Evolutionary conservation across 2,113 vertebrate genomes (phyloP).

Genomic region (Tonatia bakeri): DNA sequence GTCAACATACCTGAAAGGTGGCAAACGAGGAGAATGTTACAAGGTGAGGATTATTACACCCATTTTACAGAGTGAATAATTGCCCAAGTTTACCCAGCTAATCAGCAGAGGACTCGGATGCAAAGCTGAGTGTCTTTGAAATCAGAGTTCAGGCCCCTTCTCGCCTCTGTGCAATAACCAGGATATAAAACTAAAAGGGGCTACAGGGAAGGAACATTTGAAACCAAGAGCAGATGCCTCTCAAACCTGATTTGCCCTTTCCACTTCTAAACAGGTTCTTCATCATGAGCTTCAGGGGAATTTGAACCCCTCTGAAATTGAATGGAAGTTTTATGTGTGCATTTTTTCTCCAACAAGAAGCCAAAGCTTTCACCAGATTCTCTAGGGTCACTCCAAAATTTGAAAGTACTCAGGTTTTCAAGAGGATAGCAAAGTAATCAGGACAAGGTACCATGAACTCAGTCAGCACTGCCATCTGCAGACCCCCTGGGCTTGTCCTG

Average conservation of each 20-base stretch:
- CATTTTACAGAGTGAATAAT: background rate
- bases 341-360: background rate
- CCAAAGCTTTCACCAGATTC: background rate
- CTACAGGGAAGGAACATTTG: background rate
- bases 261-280: constrained; percentile 29
- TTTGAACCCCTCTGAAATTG: background rate
- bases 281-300: background rate
- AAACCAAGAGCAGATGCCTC: background rate
- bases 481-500: background rate
- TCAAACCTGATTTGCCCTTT: constrained; percentile 6
- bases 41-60: background rate
- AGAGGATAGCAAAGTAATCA: background rate
- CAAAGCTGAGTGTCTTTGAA: background rate
- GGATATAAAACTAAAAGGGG: background rate
- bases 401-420: background rate
- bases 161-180: background rate
- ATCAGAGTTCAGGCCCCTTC: background rate
- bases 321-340: constrained; percentile 26
- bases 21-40: background rate
- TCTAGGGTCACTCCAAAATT: background rate
- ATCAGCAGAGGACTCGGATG: background rate
- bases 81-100: background rate
- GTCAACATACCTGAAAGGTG: background rate
- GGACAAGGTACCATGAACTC: background rate
- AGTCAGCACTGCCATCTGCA: background rate